These are phyloP conservation scores for Tetragnatha montana DNA, from an alignment of 2,888 invertebrate genomes.

Conservation along the genomic window DNA sequence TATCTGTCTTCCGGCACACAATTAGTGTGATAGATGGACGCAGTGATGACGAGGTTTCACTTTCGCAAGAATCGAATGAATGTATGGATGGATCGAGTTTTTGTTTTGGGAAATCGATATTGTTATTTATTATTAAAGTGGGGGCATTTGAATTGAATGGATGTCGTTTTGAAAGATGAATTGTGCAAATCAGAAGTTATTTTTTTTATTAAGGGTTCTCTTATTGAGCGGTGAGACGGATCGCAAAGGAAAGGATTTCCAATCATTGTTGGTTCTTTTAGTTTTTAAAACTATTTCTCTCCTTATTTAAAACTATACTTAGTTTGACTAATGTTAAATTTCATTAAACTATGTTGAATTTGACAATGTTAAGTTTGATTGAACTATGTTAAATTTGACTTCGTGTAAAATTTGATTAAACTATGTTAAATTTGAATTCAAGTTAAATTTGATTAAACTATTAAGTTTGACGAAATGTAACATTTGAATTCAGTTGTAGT, in stretches of 20 bases:
- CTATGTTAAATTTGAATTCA: too few species aligned
- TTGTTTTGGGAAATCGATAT: neutral
- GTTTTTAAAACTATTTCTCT: too few species aligned
- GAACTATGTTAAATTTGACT: too few species aligned
- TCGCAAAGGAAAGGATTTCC: neutral
- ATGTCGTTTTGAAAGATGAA: neutral
- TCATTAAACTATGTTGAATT: too few species aligned
- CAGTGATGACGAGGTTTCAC: neutral
- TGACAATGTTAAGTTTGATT: too few species aligned
- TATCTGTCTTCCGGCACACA: conserved; percentile 14
- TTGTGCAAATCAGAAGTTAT: neutral
- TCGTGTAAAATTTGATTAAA: too few species aligned
- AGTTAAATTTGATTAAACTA: too few species aligned
- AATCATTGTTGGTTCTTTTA: neutral
- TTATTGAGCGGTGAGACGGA: neutral
- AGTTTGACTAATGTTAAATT: too few species aligned
- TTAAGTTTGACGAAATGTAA: too few species aligned
- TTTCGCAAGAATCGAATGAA: neutral
- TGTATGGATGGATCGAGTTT: neutral
- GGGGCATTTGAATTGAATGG: neutral
- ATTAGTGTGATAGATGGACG: neutral
- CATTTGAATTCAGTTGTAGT: too few species aligned
- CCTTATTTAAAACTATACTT: too few species aligned
- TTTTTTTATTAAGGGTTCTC: neutral
- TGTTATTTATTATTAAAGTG: neutral